Conservation (phyloP, 2,113 vertebrate species). For the Oryzias curvinotus region DNA sequence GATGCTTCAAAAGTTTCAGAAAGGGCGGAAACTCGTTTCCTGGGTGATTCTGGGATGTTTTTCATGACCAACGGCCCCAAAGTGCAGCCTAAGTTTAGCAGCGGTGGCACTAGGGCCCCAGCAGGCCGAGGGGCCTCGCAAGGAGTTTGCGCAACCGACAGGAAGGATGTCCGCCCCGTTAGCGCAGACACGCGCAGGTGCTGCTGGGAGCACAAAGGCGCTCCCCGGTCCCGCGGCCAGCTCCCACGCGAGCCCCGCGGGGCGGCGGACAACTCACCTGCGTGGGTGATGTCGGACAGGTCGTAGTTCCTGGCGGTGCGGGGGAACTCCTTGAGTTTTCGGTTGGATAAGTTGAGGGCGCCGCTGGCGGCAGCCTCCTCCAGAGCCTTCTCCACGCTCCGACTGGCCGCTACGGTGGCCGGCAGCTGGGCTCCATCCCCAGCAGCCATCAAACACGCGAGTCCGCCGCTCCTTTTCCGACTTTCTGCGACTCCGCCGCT, state of each 20-base stretch:
- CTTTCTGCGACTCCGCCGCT: constrained; percentile 42
- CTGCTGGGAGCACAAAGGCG: constrained; percentile 65
- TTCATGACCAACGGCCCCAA: neutral
- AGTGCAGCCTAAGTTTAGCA: neutral
- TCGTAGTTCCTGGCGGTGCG: constrained; percentile 85
- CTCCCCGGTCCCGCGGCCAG: constrained; percentile 14
- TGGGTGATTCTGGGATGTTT: too few relatives aligned
- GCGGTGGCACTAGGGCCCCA: neutral
- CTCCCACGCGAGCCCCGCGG: neutral
- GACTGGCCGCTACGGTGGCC: constrained; percentile 81
- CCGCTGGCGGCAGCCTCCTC: constrained; percentile 89
- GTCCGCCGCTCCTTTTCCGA: constrained; percentile 48
- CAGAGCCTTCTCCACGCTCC: constrained; percentile 87
- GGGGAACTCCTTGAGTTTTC: constrained; percentile 88
- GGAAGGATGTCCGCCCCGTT: constrained; percentile 22
- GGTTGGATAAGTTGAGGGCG: constrained; percentile 84
- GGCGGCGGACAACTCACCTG: constrained; percentile 72
- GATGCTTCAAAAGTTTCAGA: too few relatives aligned
- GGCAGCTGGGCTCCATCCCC: constrained; percentile 83
- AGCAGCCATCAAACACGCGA: constrained; percentile 78
- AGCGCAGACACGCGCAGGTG: constrained; percentile 60
- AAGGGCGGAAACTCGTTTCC: too few relatives aligned
- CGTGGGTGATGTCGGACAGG: constrained; percentile 89
- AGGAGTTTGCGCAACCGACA: constrained; percentile 2
- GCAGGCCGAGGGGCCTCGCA: neutral